A percentile compares a stretch with the other conserved stretches of the same genome.
phyloP scores from a whole-genome alignment of 1,140 invertebrate species.

The Leptopilina boulardi region DNA sequence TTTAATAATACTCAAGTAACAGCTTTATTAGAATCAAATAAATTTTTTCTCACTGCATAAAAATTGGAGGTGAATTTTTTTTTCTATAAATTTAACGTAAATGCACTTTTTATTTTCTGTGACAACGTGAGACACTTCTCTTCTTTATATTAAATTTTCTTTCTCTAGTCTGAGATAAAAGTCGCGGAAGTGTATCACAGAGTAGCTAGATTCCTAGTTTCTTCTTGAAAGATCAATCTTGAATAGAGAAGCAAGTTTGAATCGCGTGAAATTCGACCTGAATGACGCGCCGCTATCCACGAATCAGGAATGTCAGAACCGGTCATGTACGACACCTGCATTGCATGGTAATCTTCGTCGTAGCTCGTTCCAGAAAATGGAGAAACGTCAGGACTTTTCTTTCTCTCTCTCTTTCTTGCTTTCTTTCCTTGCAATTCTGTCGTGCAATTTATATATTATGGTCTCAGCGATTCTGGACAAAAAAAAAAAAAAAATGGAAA shows the following conservation, averaged over 20 bases:
- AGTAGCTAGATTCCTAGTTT: background rate
- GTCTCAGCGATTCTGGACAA: constrained; percentile 20
- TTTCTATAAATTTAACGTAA: no score
- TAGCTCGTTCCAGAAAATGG: constrained; percentile 36
- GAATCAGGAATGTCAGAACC: constrained; percentile 32
- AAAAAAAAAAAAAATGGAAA: no score
- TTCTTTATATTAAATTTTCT: background rate
- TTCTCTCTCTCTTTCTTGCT: constrained; percentile 34
- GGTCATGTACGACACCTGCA: constrained; percentile 39
- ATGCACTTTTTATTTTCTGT: no score
- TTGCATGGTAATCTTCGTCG: constrained; percentile 35
- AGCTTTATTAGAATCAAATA: no score
- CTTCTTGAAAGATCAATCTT: background rate
- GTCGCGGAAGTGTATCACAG: background rate
- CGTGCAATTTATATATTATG: constrained; percentile 4
- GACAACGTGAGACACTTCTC: no score
- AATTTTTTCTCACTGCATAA: no score
- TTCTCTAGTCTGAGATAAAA: background rate
- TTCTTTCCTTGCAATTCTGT: constrained; percentile 18
- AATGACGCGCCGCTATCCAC: constrained; percentile 26
- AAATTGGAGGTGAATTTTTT: no score
- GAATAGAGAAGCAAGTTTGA: constrained; percentile 21
- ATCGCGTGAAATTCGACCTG: constrained; percentile 39
- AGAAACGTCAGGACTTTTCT: constrained; percentile 41
- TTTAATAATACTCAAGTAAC: no score